Evolutionary conservation across 2,113 vertebrate genomes (phyloP), one percentile per base, ranked within the genome.

Genomic region (Epinephelus fuscoguttatus): DNA sequence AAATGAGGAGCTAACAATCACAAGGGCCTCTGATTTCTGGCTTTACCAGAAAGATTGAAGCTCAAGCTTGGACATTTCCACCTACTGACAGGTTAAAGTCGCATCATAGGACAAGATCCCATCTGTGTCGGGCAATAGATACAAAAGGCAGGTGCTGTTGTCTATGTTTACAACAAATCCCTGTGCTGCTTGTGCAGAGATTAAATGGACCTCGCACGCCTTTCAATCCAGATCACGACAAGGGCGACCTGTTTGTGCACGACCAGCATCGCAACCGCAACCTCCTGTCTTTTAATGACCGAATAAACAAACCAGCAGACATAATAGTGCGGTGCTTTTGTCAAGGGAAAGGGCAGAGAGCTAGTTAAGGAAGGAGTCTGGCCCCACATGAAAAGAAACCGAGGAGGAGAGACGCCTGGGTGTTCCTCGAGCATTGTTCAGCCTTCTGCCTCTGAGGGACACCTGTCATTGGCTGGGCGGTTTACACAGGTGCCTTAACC

Each of bases 391-490:
- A 94, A 93, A 93, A 91, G 88, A 78, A 84, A 78, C n/a, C 10
- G 61, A 78, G 80, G 74, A 81, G 66, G 71, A 80, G 78, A 89
- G 90, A 88, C 68, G 84, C 84, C 88, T 88, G 87, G 93, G 90
- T 89, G 92, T 91, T 92, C 87, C 86, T 88, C 42, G 27, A 73
- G 81, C 73, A 92, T 93, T 92, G 91, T 94, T 81, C 70, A 10
- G 67, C 80, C 80, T 89, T 85, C 68, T 91, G 86, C 86, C 90
- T 93, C 88, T 91, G 92, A 93, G 91, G 91, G 92, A 93, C 89
- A 90, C 85, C 89, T 90, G 92, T 92, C 92, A 92, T 92, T 93
- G 94, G 91, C 83, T 69, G 75, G 75, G 66, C 69, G 84, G 88
- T 91, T 89, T 89, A 81, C 89, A 91, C 91, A 93, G 92, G 93